Conservation (phyloP, 2,888 invertebrate genomes). For the Holacanthella duospinosa region DNA sequence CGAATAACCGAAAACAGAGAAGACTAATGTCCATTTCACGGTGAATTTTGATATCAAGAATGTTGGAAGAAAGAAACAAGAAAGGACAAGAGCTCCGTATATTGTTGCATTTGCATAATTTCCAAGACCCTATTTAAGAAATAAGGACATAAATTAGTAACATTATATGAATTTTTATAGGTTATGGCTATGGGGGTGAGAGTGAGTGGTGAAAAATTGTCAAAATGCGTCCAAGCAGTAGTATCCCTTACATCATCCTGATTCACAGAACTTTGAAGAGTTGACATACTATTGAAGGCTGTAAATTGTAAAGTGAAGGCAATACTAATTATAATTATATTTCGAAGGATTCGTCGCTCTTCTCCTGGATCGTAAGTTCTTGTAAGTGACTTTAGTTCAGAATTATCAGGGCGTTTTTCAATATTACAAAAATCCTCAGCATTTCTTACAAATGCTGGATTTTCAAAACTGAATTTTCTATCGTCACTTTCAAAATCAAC, state of each 20-base stretch:
- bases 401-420: too few species aligned
- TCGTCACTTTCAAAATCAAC: too few species aligned
- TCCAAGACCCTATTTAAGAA: background rate
- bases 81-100: background rate
- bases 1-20: conserved; percentile 54
- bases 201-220: too few species aligned
- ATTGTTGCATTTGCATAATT: background rate
- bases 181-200: too few species aligned
- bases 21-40: background rate
- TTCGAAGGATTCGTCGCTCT: conserved; percentile 63
- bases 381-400: background rate
- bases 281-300: conserved; percentile 89
- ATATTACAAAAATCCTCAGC: too few species aligned
- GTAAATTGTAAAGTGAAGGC: conserved; percentile 95
- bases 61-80: background rate
- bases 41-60: background rate
- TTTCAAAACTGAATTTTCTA: too few species aligned
- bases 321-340: conserved; percentile 76
- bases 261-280: conserved; percentile 50
- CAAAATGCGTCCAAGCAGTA: too few species aligned
- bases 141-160: too few species aligned
- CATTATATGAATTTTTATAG: too few species aligned
- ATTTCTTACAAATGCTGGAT: too few species aligned
- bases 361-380: conserved; percentile 21
- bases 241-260: conserved; percentile 13